Conservation (phyloP, 2,797 vertebrate genomes). For the Myotis daubentonii region DNA sequence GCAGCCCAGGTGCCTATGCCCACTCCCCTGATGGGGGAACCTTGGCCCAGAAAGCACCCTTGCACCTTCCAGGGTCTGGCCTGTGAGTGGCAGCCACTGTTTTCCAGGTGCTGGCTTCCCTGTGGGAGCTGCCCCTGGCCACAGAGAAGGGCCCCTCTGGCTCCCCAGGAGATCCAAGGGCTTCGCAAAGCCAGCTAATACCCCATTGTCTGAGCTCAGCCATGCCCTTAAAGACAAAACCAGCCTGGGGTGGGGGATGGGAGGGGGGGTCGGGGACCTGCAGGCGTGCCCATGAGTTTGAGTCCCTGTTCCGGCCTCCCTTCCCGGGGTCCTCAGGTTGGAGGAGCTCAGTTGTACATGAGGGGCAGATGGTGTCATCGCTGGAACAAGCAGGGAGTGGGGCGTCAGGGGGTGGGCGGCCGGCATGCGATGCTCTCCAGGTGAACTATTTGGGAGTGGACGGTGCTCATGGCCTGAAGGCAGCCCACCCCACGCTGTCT, state of each 20-base stretch:
- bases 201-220: not conserved
- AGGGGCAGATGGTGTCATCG: not conserved
- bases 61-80: no score
- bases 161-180: not conserved
- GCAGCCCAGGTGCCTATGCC: accelerated
- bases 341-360: accelerated
- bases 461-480: accelerated
- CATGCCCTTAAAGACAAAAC: accelerated
- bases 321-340: not conserved
- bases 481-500: accelerated
- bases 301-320: accelerated
- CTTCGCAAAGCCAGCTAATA: not conserved
- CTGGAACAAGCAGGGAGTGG: accelerated
- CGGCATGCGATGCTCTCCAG: accelerated
- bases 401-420: not conserved
- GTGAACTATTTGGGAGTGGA: accelerated
- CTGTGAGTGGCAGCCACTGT: not conserved
- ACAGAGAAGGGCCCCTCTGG: not conserved
- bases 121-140: not conserved
- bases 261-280: no score
- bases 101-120: not conserved
- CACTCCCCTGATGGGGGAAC: not conserved
- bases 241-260: no score
- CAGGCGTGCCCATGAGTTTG: accelerated
- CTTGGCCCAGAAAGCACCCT: not conserved